These are phyloP conservation scores for Mamestra configurata DNA, from an alignment of 1,140 invertebrate genomes.

Conservation along the genomic window DNA sequence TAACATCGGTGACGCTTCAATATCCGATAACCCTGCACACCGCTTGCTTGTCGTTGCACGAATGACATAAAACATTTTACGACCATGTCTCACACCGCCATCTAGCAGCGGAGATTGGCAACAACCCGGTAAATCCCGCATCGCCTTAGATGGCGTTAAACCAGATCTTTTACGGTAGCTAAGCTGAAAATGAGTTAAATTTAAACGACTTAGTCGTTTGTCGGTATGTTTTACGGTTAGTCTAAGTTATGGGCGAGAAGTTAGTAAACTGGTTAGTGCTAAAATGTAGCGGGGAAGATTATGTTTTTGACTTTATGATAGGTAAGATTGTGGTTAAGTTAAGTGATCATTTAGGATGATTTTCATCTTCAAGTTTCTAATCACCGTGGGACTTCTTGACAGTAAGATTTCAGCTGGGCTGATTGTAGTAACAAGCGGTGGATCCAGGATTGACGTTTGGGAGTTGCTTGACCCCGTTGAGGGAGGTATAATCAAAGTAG, in stretches of 20 bases:
- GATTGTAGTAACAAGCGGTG: no score
- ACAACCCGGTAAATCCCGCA: conserved; percentile 49
- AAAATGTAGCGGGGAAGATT: conserved; percentile 1
- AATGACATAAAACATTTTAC: conserved; percentile 68
- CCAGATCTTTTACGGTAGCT: conserved; percentile 69
- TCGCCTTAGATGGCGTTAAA: conserved; percentile 61
- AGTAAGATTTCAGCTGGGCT: no score
- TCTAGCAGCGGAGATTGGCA: conserved; percentile 72
- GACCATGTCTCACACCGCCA: conserved; percentile 65
- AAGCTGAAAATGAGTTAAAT: conserved; percentile 77
- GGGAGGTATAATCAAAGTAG: no score
- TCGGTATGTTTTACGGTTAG: conserved; percentile 64
- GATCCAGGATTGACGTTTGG: no score
- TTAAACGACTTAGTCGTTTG: conserved; percentile 75
- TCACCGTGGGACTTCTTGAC: no score
- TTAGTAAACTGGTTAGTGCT: conserved; percentile 35
- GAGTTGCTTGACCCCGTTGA: no score
- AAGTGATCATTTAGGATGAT: neutral
- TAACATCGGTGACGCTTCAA: conserved; percentile 39
- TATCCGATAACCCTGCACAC: conserved; percentile 52
- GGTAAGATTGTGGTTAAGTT: neutral
- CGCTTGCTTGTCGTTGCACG: conserved; percentile 50
- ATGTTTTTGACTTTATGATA: conserved; percentile 7
- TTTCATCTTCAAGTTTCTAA: no score
- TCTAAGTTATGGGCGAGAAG: conserved; percentile 54